Conservation (phyloP, 2,113 vertebrate genomes). For the Notothenia coriiceps region DNA sequence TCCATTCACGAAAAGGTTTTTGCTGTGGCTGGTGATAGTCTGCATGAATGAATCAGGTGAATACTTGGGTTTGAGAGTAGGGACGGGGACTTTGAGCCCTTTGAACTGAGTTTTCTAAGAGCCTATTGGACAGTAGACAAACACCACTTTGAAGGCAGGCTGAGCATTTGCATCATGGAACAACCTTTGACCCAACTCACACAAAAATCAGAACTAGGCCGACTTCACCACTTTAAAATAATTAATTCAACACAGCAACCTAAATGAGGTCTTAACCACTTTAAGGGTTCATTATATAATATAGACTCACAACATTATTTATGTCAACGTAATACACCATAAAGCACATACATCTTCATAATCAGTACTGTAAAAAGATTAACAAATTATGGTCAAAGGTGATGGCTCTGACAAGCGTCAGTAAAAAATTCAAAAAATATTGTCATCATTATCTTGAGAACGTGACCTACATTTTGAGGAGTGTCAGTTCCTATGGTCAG, state of each 20-base stretch:
- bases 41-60: conserved; percentile 40
- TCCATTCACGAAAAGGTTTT: conserved; percentile 33
- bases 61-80: neutral
- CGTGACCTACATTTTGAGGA: neutral
- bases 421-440: neutral
- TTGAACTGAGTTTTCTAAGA: conserved; percentile 19
- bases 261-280: neutral
- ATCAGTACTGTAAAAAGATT: neutral
- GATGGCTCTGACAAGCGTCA: neutral
- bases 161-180: conserved; percentile 24
- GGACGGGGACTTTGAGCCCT: neutral
- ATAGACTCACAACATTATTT: neutral
- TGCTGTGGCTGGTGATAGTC: conserved; percentile 14
- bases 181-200: conserved; percentile 36
- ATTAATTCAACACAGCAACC: neutral
- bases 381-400: neutral
- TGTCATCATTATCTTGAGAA: neutral
- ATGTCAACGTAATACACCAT: neutral
- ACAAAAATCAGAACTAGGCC: neutral
- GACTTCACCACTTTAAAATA: neutral
- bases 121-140: conserved; percentile 17
- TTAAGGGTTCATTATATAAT: neutral
- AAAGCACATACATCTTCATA: neutral
- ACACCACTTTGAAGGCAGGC: conserved; percentile 20
- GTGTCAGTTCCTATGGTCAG: neutral